These are phyloP conservation scores for Phenganax stokvisi DNA, from an alignment of 92 coral and sea anemone species.

Conservation along the genomic window DNA sequence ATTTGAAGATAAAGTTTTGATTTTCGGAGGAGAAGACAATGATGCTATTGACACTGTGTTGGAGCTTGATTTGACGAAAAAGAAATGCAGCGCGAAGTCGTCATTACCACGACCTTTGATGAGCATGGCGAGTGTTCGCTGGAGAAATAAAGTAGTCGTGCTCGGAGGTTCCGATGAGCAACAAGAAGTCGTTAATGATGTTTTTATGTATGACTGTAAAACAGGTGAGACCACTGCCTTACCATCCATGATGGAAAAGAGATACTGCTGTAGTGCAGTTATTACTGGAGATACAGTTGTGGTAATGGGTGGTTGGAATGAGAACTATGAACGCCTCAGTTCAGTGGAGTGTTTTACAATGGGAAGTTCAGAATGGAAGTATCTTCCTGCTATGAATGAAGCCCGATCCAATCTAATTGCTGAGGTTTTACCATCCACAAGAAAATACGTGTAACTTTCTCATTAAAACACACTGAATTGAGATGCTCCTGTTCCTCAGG, in stretches of 20 bases:
- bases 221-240: neutral
- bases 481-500: too few relatives aligned
- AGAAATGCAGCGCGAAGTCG: neutral
- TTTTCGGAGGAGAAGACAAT: neutral
- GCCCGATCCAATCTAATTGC: neutral
- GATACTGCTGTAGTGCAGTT: neutral
- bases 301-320: neutral
- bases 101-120: neutral
- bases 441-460: neutral
- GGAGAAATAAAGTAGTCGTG: neutral
- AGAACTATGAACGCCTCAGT: neutral
- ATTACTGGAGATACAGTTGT: conserved; percentile 9
- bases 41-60: neutral
- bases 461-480: neutral
- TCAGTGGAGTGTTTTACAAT: conserved; percentile 1
- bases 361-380: neutral
- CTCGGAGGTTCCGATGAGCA: neutral
- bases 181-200: neutral
- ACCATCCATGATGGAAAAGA: neutral
- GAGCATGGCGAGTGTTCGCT: neutral
- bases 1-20: neutral
- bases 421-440: neutral
- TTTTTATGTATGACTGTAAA: conserved; percentile 1
- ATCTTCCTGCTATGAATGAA: neutral
- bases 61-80: neutral